Evolutionary conservation across 2,113 vertebrate species (phyloP).

Genomic region (Calidris pygmaea): DNA sequence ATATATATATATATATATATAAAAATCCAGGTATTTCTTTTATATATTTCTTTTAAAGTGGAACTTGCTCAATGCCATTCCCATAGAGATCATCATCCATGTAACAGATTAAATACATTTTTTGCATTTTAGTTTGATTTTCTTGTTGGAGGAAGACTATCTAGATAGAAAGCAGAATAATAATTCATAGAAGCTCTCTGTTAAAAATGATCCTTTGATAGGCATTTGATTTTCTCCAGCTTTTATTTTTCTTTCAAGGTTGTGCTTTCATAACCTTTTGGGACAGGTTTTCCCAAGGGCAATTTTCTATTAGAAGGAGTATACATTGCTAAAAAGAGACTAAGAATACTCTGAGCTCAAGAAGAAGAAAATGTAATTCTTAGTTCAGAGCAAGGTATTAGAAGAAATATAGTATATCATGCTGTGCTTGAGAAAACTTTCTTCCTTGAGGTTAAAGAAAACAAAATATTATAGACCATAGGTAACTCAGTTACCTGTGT

Average conservation of each 20-base stretch:
- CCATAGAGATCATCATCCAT: background rate
- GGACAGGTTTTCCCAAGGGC: background rate
- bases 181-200: background rate
- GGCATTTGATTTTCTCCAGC: background rate
- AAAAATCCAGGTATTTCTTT: accelerated
- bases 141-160: background rate
- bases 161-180: background rate
- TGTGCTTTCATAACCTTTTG: background rate
- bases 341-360: background rate
- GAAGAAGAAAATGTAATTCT: background rate
- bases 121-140: background rate
- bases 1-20: too few species aligned
- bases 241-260: background rate
- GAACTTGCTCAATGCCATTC: background rate
- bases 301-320: background rate
- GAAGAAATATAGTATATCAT: background rate
- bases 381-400: background rate
- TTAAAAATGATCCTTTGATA: background rate
- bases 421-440: background rate
- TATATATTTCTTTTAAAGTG: background rate
- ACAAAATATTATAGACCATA: background rate
- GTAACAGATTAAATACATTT: background rate
- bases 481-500: background rate
- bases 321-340: background rate
- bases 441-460: background rate